Evolutionary conservation across 2,888 invertebrate genomes (phyloP), one percentile per base, ranked within the genome.

Genomic region (Conus canariensis): DNA sequence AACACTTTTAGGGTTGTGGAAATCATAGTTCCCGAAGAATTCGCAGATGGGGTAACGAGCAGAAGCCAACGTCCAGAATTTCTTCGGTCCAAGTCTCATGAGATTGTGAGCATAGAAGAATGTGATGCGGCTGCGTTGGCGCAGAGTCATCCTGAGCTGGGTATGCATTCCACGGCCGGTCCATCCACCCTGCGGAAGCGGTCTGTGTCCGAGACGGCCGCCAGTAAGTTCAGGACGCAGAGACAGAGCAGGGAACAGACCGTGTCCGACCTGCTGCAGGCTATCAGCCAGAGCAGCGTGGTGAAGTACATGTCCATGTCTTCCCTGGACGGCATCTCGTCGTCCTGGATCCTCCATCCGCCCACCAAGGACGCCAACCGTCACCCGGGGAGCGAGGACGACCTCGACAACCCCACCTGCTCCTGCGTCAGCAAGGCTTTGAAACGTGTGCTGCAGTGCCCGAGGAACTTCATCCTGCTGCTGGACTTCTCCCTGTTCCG

Each of bases 401-500:
- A 9, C 74, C 25, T 10, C 70, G 19, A 70, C 22, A 22, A n/a
- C 8, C 70, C 16, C 22, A 19, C 70, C 22, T 16, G 19, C 70
- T 22, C 70, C 22, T 16, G 19, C 70, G 19, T 56, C 19, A 22
- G 22, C 70, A 56, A 10, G n/a, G n/a, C 25, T 30, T 22, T 58
- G 74, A 22, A 12, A 30, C 8, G 30, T n/a, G 9, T 82, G 45
- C n/a, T 83, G 56, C 60, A 16, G 56, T 83, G 82, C 25, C 56
- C 83, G 30, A 45, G 10, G 19, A 67, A 60, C 45, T 25, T 64
- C 58, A 22, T 88, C 25, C 45, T 67, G 67, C 22, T 67, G 56
- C 56, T 88, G 56, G 88, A 88, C 83, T 64, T 88, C n/a, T 88
- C 88, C 5, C 67, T 88, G n/a, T 83, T 88, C 82, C 80, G 80